A percentile compares a stretch with the other conserved stretches of the same genome.
Evolutionary conservation across 2,797 vertebrate genomes (phyloP).

Genomic region (Miichthys miiuy): DNA sequence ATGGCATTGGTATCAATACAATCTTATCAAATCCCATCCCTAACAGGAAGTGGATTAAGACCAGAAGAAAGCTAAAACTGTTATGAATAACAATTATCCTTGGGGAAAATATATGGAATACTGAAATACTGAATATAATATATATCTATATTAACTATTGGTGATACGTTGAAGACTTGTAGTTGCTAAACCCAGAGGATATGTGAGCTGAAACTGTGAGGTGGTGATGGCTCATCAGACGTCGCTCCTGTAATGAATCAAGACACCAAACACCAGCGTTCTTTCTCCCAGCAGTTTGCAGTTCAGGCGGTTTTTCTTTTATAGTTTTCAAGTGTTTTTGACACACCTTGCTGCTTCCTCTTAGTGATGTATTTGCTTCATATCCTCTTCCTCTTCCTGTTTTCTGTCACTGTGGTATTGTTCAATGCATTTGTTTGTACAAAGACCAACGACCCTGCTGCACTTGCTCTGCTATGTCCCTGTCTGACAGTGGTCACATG

Average conservation of each 20-base stretch:
- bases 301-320: conserved; percentile 16
- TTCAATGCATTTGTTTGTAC: conserved; percentile 41
- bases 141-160: not conserved
- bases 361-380: conserved; percentile 22
- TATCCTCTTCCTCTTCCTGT: conserved; percentile 63
- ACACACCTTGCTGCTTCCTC: conserved; percentile 41
- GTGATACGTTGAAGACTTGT: conserved; percentile 2
- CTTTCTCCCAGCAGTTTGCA: conserved; percentile 23
- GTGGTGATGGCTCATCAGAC: conserved; percentile 36
- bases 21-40: no score
- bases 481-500: not conserved
- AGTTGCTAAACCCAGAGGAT: conserved; percentile 1
- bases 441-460: conserved; percentile 2
- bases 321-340: conserved; percentile 14
- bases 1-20: no score
- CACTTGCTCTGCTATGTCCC: conserved; percentile 1
- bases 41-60: not conserved
- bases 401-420: conserved; percentile 25
- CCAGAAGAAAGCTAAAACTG: not conserved
- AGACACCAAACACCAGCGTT: conserved; percentile 18
- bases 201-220: conserved; percentile 18
- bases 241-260: conserved; percentile 32
- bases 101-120: not conserved
- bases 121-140: no score
- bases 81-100: not conserved